Conservation (phyloP, 2,888 invertebrate species). For the Schizotus pectinicornis region DNA sequence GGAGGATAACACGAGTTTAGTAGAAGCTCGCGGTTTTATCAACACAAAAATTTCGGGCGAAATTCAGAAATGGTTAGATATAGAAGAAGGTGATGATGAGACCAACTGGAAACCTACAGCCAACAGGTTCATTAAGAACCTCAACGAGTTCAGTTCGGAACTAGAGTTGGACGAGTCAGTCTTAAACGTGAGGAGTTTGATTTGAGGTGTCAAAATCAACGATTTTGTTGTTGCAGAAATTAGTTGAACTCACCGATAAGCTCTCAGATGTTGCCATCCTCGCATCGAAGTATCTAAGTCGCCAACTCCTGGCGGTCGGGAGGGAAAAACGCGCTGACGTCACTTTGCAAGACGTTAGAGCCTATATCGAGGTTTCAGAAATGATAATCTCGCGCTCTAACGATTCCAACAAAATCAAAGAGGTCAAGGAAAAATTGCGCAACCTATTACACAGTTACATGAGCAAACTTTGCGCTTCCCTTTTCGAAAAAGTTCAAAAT, state of each 20-base stretch:
- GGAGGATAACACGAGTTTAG: not conserved
- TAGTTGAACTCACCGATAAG: conserved; percentile 17
- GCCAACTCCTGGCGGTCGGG: conserved; percentile 2
- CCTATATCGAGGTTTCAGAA: conserved; percentile 25
- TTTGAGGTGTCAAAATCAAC: not conserved
- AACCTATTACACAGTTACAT: conserved; percentile 19
- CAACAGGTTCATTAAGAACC: conserved; percentile 15
- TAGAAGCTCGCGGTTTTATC: conserved; percentile 2
- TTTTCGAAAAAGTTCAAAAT: conserved; percentile 9
- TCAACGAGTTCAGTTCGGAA: conserved; percentile 16
- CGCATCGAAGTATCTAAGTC: conserved; percentile 1
- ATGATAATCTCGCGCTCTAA: conserved; percentile 15
- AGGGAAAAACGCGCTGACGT: not conserved
- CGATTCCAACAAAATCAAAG: conserved; percentile 6
- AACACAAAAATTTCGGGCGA: conserved; percentile 8
- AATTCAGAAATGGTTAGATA: conserved; percentile 13
- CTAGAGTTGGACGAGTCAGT: conserved; percentile 20
- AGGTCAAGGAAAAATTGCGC: conserved; percentile 17
- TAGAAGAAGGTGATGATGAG: not conserved
- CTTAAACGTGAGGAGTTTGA: conserved; percentile 9
- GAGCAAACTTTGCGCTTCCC: conserved; percentile 14
- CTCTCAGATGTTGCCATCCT: conserved; percentile 5
- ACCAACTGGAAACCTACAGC: not conserved
- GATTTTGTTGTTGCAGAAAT: conserved; percentile 14
- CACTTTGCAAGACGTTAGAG: conserved; percentile 13